Conservation (phyloP, 2,113 vertebrate genomes). For the Myodes glareolus region DNA sequence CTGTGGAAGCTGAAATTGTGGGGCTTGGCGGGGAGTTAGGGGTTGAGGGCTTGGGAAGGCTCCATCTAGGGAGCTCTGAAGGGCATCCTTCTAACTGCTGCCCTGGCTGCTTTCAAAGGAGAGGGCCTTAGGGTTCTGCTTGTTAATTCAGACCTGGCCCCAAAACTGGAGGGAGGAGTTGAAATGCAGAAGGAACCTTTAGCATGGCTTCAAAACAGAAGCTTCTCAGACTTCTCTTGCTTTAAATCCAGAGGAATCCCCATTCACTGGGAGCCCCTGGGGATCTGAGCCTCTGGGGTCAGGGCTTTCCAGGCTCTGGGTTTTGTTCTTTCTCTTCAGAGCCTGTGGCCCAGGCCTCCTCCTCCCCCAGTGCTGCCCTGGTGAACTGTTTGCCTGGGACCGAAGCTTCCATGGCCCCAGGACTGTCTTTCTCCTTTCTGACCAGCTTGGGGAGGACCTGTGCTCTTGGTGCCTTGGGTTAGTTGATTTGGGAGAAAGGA, state of each 20-base stretch:
- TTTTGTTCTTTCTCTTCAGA: conserved; percentile 75
- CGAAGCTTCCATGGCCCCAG: neutral
- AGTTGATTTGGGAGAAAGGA: neutral
- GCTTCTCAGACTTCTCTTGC: conserved; percentile 74
- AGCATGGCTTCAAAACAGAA: conserved; percentile 64
- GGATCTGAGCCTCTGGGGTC: conserved; percentile 69
- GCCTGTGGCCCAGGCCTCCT: conserved; percentile 33
- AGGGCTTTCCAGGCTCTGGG: conserved; percentile 65
- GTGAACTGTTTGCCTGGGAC: conserved; percentile 33
- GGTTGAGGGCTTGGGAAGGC: neutral
- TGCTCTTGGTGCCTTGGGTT: neutral
- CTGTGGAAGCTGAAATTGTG: conserved; percentile 52
- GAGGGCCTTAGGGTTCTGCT: conserved; percentile 22
- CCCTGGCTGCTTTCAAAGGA: conserved; percentile 60
- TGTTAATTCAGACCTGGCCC: conserved; percentile 66
- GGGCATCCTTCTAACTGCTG: conserved; percentile 20
- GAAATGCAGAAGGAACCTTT: conserved; percentile 62
- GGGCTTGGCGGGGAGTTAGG: neutral
- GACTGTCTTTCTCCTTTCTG: conserved; percentile 9
- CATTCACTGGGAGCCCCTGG: conserved; percentile 78
- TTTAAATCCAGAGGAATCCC: conserved; percentile 77
- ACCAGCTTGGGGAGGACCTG: neutral
- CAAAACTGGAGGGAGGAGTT: conserved; percentile 67
- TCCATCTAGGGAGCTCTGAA: neutral
- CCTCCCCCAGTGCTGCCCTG: conserved; percentile 48